phyloP scores from a whole-genome alignment of 2,113 vertebrate genomes.

The Astatotilapia flaviijosephi region DNA sequence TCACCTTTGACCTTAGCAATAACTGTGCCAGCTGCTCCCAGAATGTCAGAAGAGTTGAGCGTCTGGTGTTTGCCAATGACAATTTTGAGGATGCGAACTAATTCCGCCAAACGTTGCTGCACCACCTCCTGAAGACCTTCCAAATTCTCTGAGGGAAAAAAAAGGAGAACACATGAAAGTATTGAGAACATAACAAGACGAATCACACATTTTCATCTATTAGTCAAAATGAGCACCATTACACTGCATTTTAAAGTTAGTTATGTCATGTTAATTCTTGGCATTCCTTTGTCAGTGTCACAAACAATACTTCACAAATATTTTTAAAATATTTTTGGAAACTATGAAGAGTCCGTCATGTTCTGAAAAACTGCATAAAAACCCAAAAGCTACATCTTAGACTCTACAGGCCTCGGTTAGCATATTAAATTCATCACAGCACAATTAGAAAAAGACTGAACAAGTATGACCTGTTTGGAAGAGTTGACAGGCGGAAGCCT shows the following conservation, averaged over 20 bases:
- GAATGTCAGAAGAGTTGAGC: conserved; percentile 90
- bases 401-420: background rate
- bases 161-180: background rate
- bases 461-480: background rate
- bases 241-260: background rate
- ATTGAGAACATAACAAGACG: background rate
- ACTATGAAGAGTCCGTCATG: accelerated
- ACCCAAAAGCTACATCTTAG: background rate
- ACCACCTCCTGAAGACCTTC: conserved; percentile 79
- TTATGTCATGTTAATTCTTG: background rate
- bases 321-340: background rate
- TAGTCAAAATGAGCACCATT: background rate
- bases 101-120: conserved; percentile 83
- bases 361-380: background rate
- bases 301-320: background rate
- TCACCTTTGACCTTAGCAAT: conserved; percentile 97
- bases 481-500: background rate
- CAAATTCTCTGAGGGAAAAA: conserved; percentile 64
- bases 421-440: background rate
- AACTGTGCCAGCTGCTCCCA: conserved; percentile 88
- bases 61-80: conserved; percentile 89
- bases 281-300: conserved; percentile 1
- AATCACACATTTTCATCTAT: background rate
- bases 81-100: conserved; percentile 84
- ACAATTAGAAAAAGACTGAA: background rate